Evolutionary conservation across 1,140 invertebrate genomes (phyloP), one percentile per base, ranked within the genome.

Genomic region (Cotesia vestalis): DNA sequence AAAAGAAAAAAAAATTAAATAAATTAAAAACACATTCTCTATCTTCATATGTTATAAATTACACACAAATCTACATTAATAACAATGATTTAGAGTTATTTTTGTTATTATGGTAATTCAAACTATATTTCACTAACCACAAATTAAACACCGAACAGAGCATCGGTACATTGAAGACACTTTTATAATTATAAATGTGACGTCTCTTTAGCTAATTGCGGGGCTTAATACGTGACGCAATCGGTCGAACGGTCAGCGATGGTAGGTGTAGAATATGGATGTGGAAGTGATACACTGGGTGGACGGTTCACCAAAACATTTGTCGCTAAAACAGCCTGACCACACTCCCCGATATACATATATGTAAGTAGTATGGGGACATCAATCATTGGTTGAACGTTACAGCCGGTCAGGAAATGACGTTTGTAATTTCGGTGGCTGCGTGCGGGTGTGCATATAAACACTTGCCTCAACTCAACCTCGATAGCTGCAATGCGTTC

Each of bases 321-420:
- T 67, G 66, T 67, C 52, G 66, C 35, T 12, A 66, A 27, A 40
- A 66, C 63, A 46, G 17, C 12, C 63, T 9, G 40, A 63, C 69
- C 69, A 53, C 69, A 64, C 35, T 27, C 27, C 27, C 1, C 27
- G 27, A 27, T 27, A 27, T 27, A 27, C 27, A 27, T 27, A 27
- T 27, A 27, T 27, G 27, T 27, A 27, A 27, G 27, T 27, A 27
- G 1, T 27, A 27, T 27, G 34, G 60, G 55, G 46, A 51, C 69
- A 71, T 71, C 40, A 52, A 63, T 71, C 61, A 63, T 55, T 57
- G 62, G 69, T 71, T 14, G 40, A 35, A 27, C 40, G 34, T 46
- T 55, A 27, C 36, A 51, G 38, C 53, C 20, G 38, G 62, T 51
- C 69, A 53, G 69, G 62, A 71, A 71, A 71, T 71, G 46, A 66